Evolutionary conservation across 64 coral and sea anemone species (phyloP), one percentile per base, ranked within the genome.

Genomic region (Orbicella faveolata): DNA sequence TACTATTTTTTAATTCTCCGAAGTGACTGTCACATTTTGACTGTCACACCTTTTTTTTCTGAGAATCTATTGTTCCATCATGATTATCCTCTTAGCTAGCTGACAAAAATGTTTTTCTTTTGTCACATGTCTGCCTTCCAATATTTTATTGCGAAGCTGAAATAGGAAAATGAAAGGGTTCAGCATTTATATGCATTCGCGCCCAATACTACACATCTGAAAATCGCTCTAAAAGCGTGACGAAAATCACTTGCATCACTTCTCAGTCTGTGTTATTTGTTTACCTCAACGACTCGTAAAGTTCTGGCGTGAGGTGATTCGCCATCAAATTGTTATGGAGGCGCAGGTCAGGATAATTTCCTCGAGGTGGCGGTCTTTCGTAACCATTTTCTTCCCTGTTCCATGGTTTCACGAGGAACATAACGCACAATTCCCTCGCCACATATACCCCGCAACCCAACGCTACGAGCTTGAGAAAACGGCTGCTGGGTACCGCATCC

Each of bases 271-370:
- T 67, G 64, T 18, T 67, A 20, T 67, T 21, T 18, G 8, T 33
- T 77, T 94, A 96, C 95, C 90, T 96, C 19, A 96, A 63, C 19
- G 65, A 20, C 13, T 96, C 73, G 36, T 96, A 96, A 23, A 96
- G 81, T 14, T 96, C 95, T 21, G 95, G 95, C 7, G 92, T 88
- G 9, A 96, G 89, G 36, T 96, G 74, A 3, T 53, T 89, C 51
- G 95, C 95, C 52, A 97, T 83, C 7, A 91, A 14, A 33, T 90
- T 97, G 62, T 97, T 97, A 68, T 97, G 91, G 33, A 94, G 77
- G 64, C 95, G 91, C 2, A 97, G 80, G 68, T 97, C 95, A 20
- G 95, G 95, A 52, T 87, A 94, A 33, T 93, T 88, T 37, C 76
- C 88, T 9, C 87, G 63, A 20, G 95, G 90, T 25, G 83, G 95